A percentile compares a stretch with the other conserved stretches of the same genome.
These are phyloP conservation scores for Alloscopus bannaensis DNA, from an alignment of 2,888 invertebrate genomes.

Conservation along the genomic window DNA sequence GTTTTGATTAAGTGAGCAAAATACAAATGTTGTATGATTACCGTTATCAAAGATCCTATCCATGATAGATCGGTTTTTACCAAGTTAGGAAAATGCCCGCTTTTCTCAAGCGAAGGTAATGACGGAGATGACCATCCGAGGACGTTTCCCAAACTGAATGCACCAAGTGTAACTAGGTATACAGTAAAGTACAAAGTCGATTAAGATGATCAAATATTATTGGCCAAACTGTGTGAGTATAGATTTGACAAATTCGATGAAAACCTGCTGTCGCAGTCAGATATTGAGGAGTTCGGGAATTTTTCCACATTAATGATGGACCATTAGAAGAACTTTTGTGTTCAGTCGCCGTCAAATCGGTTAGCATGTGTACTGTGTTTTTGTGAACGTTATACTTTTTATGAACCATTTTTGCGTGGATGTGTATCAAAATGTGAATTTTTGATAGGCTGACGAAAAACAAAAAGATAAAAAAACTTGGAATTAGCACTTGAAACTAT, in stretches of 20 bases:
- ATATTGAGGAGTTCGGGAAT: slow-evolving; percentile 48
- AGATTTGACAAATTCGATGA: no score
- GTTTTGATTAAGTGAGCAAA: neutral
- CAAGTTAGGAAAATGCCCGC: slow-evolving; percentile 74
- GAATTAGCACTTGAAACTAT: no score
- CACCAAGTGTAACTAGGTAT: slow-evolving; percentile 53
- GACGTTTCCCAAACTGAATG: slow-evolving; percentile 60
- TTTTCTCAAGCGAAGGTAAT: slow-evolving; percentile 42
- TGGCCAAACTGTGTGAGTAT: no score
- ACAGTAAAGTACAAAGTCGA: slow-evolving; percentile 8
- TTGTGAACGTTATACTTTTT: slow-evolving; percentile 48
- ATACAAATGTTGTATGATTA: slow-evolving; percentile 7
- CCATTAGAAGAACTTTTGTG: slow-evolving; percentile 9
- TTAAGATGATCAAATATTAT: neutral
- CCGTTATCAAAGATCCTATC: slow-evolving; percentile 78
- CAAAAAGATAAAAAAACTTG: neutral
- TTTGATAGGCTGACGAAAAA: neutral
- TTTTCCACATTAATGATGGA: slow-evolving; percentile 51
- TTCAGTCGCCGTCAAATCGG: slow-evolving; percentile 20
- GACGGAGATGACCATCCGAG: slow-evolving; percentile 62
- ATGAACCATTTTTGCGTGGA: slow-evolving; percentile 52
- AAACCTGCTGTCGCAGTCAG: slow-evolving; percentile 52
- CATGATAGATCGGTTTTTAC: slow-evolving; percentile 78
- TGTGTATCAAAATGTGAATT: neutral
- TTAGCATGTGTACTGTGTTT: neutral